Percentiles rank a stretch among this genome's conserved stretches.
These are phyloP conservation scores for Sesia bembeciformis DNA, from an alignment of 2,888 invertebrate genomes.

Conservation along the genomic window DNA sequence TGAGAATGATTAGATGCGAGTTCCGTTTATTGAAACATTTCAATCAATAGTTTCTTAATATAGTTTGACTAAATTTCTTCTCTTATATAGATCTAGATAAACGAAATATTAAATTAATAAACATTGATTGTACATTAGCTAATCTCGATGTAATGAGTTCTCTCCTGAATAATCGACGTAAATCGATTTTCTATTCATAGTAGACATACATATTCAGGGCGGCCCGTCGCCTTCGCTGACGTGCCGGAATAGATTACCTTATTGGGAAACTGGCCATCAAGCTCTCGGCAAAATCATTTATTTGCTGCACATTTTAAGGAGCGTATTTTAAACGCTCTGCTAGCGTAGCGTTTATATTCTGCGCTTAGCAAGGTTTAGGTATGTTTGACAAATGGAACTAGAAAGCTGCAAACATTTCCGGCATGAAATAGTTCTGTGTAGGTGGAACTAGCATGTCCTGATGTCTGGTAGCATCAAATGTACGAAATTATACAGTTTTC, in stretches of 20 bases:
- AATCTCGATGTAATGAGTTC: conserved; percentile 29
- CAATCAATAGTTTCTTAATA: too few relatives aligned
- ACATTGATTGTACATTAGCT: conserved; percentile 27
- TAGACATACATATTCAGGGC: conserved; percentile 17
- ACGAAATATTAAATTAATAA: background rate
- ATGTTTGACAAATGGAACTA: background rate
- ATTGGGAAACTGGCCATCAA: conserved; percentile 2
- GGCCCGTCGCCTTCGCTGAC: conserved; percentile 9
- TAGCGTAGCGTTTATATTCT: background rate
- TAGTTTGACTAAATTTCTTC: too few relatives aligned
- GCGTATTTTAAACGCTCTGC: background rate
- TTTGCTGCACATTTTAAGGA: background rate
- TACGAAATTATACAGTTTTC: too few relatives aligned
- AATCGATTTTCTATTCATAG: conserved; percentile 10
- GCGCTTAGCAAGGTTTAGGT: background rate
- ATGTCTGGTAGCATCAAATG: too few relatives aligned
- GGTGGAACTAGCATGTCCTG: too few relatives aligned
- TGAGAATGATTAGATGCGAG: too few relatives aligned
- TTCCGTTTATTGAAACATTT: too few relatives aligned
- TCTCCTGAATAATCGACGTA: conserved; percentile 23
- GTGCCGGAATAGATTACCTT: conserved; percentile 11
- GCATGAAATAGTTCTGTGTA: too few relatives aligned
- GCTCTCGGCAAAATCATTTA: background rate
- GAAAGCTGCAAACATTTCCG: too few relatives aligned
- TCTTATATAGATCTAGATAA: too few relatives aligned